Conservation (phyloP, 2,797 vertebrate genomes). For the Nyctibius grandis region DNA sequence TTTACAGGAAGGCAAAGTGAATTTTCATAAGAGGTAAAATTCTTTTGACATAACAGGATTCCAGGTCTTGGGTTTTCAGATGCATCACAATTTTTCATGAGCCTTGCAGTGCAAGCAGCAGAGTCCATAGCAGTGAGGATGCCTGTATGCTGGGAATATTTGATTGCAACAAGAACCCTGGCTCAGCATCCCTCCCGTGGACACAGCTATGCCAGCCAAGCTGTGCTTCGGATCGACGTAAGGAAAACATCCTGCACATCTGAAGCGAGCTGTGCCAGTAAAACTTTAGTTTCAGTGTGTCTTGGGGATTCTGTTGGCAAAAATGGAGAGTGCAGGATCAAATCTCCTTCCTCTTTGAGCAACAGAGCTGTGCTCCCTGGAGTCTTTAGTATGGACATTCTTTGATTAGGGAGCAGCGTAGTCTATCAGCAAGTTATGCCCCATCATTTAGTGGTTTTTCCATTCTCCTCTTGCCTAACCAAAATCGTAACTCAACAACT, state of each 20-base stretch:
- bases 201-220: not conserved
- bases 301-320: not conserved
- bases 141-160: not conserved
- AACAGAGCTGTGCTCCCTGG: not conserved
- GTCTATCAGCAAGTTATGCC: not conserved
- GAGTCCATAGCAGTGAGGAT: rapidly evolving
- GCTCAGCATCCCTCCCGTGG: not conserved
- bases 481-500: not conserved
- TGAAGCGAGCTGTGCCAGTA: not conserved
- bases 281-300: not conserved
- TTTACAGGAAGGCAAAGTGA: not conserved
- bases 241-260: not conserved
- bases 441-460: not conserved
- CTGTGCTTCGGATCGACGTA: not conserved
- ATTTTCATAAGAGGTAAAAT: not conserved
- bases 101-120: not conserved
- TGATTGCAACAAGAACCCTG: not conserved
- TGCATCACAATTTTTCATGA: not conserved
- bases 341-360: not conserved
- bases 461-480: not conserved
- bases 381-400: not conserved
- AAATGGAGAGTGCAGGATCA: not conserved
- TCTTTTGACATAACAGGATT: not conserved
- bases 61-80: not conserved
- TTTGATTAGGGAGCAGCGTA: not conserved